These are phyloP conservation scores for Catharus fuscescens DNA, from an alignment of 2,113 vertebrate genomes.

Conservation along the genomic window DNA sequence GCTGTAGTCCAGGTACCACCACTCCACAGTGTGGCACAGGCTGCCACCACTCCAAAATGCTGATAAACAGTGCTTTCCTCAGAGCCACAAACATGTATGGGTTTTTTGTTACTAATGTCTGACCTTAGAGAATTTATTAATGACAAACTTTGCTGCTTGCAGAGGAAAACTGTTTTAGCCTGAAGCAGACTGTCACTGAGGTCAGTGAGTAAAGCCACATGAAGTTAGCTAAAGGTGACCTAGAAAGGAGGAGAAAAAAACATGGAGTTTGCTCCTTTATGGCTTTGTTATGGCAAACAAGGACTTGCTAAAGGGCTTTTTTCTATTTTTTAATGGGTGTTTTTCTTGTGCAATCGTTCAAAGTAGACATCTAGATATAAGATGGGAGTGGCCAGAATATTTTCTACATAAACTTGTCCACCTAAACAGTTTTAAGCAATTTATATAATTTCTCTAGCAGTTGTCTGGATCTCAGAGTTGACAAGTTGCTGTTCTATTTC, in stretches of 20 bases:
- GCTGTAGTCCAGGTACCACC: background rate
- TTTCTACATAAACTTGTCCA: background rate
- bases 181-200: constrained; percentile 3
- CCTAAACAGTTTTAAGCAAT: background rate
- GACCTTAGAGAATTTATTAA: constrained; percentile 12
- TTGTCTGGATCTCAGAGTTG: background rate
- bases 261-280: background rate
- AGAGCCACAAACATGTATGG: background rate
- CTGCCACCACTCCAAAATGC: background rate
- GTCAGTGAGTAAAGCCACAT: background rate
- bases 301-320: background rate
- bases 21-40: background rate
- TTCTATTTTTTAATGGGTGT: background rate
- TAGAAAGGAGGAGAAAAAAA: background rate
- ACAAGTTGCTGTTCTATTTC: background rate
- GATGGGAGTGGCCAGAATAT: background rate
- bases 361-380: background rate
- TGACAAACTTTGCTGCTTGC: background rate
- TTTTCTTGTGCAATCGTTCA: background rate
- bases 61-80: background rate
- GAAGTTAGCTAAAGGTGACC: constrained; percentile 38
- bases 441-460: background rate
- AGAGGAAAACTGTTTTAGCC: background rate
- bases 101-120: background rate
- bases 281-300: background rate